Evolutionary conservation across 2,888 invertebrate genomes (phyloP).

Genomic region (Helleia helle): DNA sequence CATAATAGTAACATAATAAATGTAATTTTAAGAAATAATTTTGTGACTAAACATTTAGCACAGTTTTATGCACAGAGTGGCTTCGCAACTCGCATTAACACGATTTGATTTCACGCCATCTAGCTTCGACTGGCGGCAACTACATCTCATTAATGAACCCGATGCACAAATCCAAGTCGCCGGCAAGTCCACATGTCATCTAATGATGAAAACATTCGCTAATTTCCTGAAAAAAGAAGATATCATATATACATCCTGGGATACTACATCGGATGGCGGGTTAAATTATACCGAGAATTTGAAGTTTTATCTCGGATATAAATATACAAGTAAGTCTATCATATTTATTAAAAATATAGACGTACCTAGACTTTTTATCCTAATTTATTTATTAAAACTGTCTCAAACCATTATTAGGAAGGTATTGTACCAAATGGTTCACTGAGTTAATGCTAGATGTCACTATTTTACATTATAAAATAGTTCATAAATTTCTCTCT

Average conservation of each 20-base stretch:
- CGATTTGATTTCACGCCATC: constrained; percentile 51
- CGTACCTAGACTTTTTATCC: background rate
- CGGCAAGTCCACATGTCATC: constrained; percentile 81
- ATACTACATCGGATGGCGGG: constrained; percentile 72
- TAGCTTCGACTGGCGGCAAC: constrained; percentile 80
- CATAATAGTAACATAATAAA: too few species aligned
- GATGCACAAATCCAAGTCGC: constrained; percentile 78
- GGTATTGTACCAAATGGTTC: background rate
- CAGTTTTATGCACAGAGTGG: constrained; percentile 37
- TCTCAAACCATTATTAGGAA: background rate
- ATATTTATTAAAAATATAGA: constrained; percentile 4
- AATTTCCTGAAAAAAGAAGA: constrained; percentile 67
- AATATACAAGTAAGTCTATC: constrained; percentile 80
- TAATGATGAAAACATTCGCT: constrained; percentile 82
- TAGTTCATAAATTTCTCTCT: background rate
- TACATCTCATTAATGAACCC: constrained; percentile 82
- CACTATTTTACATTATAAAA: background rate
- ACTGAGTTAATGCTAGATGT: constrained; percentile 15
- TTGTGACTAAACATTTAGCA: background rate
- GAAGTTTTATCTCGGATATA: constrained; percentile 77
- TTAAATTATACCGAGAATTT: constrained; percentile 76
- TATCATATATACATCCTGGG: constrained; percentile 72
- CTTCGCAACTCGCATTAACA: constrained; percentile 38
- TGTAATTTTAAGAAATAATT: too few species aligned
- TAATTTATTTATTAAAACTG: too few species aligned